phyloP scores from a whole-genome alignment of 2,888 invertebrate species.

The Deroplatys truncata region DNA sequence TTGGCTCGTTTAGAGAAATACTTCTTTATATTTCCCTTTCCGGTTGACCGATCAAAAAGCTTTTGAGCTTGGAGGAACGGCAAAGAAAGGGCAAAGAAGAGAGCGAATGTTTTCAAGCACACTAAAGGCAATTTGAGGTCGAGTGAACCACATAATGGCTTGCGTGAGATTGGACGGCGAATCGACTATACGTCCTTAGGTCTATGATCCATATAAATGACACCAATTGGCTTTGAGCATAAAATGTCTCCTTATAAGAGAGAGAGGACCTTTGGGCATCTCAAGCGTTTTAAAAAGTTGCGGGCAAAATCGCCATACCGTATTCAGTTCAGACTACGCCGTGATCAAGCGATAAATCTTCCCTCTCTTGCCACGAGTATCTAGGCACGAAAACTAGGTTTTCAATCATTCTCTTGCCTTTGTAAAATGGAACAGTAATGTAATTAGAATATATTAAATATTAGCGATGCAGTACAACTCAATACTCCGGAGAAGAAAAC shows the following conservation, averaged over 20 bases:
- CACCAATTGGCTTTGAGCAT: neutral
- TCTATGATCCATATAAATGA: neutral
- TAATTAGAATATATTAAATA: too few relatives aligned
- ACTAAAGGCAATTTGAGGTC: neutral
- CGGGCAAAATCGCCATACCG: too few relatives aligned
- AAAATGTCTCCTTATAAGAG: neutral
- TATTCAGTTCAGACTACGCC: neutral
- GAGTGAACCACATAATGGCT: neutral
- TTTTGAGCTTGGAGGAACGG: neutral
- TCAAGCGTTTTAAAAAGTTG: neutral
- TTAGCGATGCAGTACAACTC: too few relatives aligned
- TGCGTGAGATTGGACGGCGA: neutral
- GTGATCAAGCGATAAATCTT: too few relatives aligned
- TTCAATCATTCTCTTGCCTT: too few relatives aligned
- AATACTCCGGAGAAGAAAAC: too few relatives aligned
- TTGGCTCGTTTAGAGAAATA: neutral
- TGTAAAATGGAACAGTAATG: too few relatives aligned
- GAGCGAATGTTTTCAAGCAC: neutral
- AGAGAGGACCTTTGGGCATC: neutral
- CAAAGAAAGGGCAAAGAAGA: neutral
- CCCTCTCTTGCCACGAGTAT: too few relatives aligned
- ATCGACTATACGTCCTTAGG: neutral
- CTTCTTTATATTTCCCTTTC: neutral
- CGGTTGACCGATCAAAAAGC: neutral
- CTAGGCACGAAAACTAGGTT: too few relatives aligned